phyloP scores from a whole-genome alignment of 2,888 invertebrate genomes.

The Lycia hirtaria region DNA sequence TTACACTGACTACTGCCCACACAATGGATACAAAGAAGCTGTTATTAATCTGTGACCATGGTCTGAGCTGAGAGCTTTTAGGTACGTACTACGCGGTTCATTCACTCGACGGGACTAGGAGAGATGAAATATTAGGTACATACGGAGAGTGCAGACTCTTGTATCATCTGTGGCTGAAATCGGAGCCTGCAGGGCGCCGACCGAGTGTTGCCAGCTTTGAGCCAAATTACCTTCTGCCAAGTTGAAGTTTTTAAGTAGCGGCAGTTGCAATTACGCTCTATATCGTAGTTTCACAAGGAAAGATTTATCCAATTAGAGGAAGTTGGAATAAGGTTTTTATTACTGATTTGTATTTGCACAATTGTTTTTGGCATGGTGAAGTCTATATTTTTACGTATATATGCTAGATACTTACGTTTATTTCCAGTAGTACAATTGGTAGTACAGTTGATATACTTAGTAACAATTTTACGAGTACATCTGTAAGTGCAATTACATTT shows the following conservation, averaged over 20 bases:
- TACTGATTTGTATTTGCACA: not conserved
- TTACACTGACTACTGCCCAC: not conserved
- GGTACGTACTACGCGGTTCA: constrained; percentile 35
- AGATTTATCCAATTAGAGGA: not conserved
- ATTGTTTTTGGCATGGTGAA: not conserved
- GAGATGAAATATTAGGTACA: not conserved
- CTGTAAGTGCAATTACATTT: no score
- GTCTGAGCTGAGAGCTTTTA: constrained; percentile 7
- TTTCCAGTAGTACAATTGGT: no score
- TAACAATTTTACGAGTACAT: no score
- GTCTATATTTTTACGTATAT: no score
- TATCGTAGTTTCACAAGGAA: constrained; percentile 6
- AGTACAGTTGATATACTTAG: no score
- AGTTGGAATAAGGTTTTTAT: not conserved
- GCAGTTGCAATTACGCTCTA: constrained; percentile 10
- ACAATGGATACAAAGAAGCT: not conserved
- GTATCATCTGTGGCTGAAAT: constrained; percentile 15
- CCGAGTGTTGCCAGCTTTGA: constrained; percentile 25
- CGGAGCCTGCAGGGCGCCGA: constrained; percentile 24
- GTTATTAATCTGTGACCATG: constrained; percentile 3
- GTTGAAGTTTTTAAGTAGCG: constrained; percentile 24
- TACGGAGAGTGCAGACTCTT: constrained; percentile 25
- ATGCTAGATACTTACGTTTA: no score
- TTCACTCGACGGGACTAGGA: constrained; percentile 42
- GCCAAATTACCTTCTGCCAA: constrained; percentile 27